A percentile compares a stretch with the other conserved stretches of the same genome.
Evolutionary conservation across 92 coral and sea anemone genomes (phyloP).

Genomic region (Parazoanthus darwini): DNA sequence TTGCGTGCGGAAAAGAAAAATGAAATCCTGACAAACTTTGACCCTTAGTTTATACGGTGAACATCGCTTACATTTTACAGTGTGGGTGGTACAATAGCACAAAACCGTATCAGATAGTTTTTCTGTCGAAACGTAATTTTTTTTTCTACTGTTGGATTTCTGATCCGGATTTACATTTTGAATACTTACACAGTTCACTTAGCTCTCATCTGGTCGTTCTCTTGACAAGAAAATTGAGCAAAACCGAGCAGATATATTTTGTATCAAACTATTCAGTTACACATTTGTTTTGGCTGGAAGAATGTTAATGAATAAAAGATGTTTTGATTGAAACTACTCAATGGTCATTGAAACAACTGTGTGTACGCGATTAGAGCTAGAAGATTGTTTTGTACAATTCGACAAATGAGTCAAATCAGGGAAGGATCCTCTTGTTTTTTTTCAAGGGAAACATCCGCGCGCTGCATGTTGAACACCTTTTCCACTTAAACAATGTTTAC

Average conservation of each 20-base stretch:
- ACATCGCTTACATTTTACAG: not conserved
- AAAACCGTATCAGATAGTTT: not conserved
- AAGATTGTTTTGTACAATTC: not conserved
- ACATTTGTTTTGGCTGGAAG: not conserved
- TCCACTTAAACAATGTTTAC: too few species aligned
- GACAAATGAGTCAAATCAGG: not conserved
- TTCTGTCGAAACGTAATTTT: not conserved
- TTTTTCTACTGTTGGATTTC: not conserved
- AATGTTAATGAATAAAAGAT: conserved; percentile 1
- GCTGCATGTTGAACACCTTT: not conserved
- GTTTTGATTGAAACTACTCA: not conserved
- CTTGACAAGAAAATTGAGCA: not conserved
- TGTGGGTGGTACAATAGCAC: not conserved
- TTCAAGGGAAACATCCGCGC: not conserved
- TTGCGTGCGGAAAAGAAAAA: not conserved
- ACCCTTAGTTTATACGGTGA: not conserved
- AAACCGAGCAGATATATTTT: not conserved
- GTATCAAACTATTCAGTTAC: not conserved
- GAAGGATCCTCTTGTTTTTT: not conserved
- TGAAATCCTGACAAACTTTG: too few species aligned
- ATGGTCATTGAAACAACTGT: not conserved
- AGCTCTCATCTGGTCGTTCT: not conserved
- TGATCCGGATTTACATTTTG: not conserved
- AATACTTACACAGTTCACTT: not conserved
- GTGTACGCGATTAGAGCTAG: not conserved